A percentile compares a stretch with the other conserved stretches of the same genome.
These are phyloP conservation scores for Pherbina coryleti DNA, from an alignment of 2,888 invertebrate species.

Conservation along the genomic window DNA sequence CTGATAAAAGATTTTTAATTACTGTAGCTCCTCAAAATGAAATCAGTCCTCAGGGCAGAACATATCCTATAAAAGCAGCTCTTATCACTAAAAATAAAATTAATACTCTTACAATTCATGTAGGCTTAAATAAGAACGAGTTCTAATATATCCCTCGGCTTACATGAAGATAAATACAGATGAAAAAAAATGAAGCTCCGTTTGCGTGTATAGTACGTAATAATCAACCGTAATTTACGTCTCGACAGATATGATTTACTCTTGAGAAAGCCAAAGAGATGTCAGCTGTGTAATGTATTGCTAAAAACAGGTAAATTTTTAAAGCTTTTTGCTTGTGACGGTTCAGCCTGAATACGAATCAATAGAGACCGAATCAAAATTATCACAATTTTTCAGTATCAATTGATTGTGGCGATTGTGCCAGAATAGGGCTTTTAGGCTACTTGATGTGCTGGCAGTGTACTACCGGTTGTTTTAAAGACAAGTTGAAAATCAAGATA, in stretches of 20 bases:
- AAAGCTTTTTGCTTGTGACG: too few relatives aligned
- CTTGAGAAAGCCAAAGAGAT: conserved; percentile 76
- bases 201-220: conserved; percentile 72
- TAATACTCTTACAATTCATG: neutral
- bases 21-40: conserved; percentile 85
- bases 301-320: conserved; percentile 78
- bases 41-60: conserved; percentile 75
- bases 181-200: too few relatives aligned
- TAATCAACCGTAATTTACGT: conserved; percentile 44
- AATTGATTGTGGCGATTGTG: too few relatives aligned
- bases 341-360: too few relatives aligned
- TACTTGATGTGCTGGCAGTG: too few relatives aligned
- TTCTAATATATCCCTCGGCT: conserved; percentile 80
- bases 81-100: neutral
- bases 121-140: conserved; percentile 75
- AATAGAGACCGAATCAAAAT: too few relatives aligned
- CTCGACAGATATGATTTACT: conserved; percentile 77
- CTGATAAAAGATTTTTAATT: conserved; percentile 82
- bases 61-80: neutral
- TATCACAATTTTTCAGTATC: too few relatives aligned
- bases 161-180: too few relatives aligned
- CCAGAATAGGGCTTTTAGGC: too few relatives aligned
- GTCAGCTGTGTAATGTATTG: conserved; percentile 78
- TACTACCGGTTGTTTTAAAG: too few relatives aligned
- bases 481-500: too few relatives aligned